Evolutionary conservation across 92 coral and sea anemone genomes (phyloP), one percentile per base, ranked within the genome.

Genomic region (Palythoa grandis): DNA sequence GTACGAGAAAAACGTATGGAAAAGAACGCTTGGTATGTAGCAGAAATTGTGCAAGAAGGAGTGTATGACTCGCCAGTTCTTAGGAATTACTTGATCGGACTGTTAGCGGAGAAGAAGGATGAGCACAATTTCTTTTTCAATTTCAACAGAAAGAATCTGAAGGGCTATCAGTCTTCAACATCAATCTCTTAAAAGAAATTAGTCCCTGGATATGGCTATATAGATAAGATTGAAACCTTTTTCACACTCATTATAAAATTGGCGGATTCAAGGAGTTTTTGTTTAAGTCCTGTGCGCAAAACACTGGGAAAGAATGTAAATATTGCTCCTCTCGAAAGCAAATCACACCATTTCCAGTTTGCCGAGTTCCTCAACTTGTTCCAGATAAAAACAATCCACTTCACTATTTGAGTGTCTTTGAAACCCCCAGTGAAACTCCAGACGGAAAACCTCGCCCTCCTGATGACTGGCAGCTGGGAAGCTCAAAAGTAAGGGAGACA

Each of bases 391-490:
- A 58, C 8, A 70, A 63, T 76, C 86, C 47, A 22, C 39, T 76
- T 15, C 90, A 87, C 77, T 87, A 87, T 68, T 56, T 69, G 86
- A 14, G 48, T 23, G 89, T 87, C 56, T 35, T 37, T 39, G 70
- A 72, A 29, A 87, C 89, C 48, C 89, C 89, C 70, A 22, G 13
- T 25, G 78, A 87, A 48, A 56, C 56, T 58, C 78, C 50, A 39
- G 37, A 39, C 48, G 85, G 89, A n/a, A 38, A 54, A n/a, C 76
- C 68, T 47, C 77, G 89, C 78, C 40, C 38, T 23, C 85, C 83
- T 67, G 89, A 86, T 76, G 88, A 86, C 37, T 57, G 82, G 88
- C 84, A 86, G 80, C 88, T 76, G 89, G 89, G 56, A 67, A 53
- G 52, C 78, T 86, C 9, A 76, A 86, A 76, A 35, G 67, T 57